Percentiles rank a stretch among this genome's conserved stretches.
phyloP scores from a whole-genome alignment of 2,888 invertebrate genomes.

The Globia sparganii region DNA sequence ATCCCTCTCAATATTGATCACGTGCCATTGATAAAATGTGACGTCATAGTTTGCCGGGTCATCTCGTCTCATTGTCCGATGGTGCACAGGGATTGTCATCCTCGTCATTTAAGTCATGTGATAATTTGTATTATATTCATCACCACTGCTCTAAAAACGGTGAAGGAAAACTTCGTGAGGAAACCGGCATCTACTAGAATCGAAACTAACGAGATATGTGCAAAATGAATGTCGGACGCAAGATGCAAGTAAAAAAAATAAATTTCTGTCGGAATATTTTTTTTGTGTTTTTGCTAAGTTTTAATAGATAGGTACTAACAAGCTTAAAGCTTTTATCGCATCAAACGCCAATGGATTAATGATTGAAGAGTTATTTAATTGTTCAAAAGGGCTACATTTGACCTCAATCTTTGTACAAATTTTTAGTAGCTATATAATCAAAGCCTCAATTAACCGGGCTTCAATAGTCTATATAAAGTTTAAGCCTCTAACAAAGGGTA shows the following conservation, averaged over 20 bases:
- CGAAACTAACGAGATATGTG: too few species aligned
- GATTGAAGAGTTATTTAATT: not conserved
- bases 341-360: not conserved
- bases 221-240: too few species aligned
- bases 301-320: not conserved
- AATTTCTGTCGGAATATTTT: too few species aligned
- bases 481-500: conserved; percentile 48
- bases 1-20: conserved; percentile 31
- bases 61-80: conserved; percentile 14
- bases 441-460: conserved; percentile 47
- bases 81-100: conserved; percentile 2
- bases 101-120: too few species aligned
- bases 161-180: too few species aligned
- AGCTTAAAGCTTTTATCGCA: not conserved
- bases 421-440: conserved; percentile 44
- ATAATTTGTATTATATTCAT: too few species aligned
- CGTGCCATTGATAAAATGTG: conserved; percentile 48
- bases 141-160: too few species aligned
- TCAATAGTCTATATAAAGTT: conserved; percentile 51
- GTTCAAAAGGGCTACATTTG: not conserved
- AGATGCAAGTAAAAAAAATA: too few species aligned
- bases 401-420: conserved; percentile 1
- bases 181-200: too few species aligned
- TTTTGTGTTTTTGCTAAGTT: not conserved
- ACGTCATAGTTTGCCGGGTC: conserved; percentile 24